Evolutionary conservation across 2,797 vertebrate species (phyloP), one percentile per base, ranked within the genome.

Genomic region (Hypotaenidia philippensis): DNA sequence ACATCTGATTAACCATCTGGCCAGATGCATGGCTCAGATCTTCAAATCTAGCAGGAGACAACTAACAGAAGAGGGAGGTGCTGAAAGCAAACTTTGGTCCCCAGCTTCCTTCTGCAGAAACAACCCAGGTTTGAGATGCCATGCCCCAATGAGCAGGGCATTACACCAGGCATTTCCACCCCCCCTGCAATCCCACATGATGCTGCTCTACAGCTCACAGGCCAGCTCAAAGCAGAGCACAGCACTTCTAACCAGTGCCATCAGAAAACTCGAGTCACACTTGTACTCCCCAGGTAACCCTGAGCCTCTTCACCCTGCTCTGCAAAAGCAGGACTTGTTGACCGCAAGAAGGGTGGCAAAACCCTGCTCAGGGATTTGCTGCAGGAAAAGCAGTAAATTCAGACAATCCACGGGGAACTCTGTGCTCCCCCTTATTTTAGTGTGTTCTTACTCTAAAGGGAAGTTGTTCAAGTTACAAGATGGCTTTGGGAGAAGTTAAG

Each of bases 231-330:
- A n/a, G 56, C 64, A 74, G 22, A 17, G 44, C 21, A 53, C 0
- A 4, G n/a, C 5, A 5, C 5, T 34, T 38, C 70, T 31, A 3
- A 70, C 52, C 15, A 79, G 45, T 6, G 2, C 27, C 60, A 64
- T 5, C 41, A 57, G 49, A 14, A 32, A 45, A 13, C 1, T 60
- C 11, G 78, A 26, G 29, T 22, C 4, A 1, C 53, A 25, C 5
- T 13, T 0, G 0, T 0, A 0, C 26, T 79, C 52, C 13, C 27
- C 3, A 0, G 17, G 34, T 49, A 41, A 41, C 10, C 38, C 50
- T 50, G 71, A 31, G 70, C 31, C 63, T 53, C 59, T 38, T 26
- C 55, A 32, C 6, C 15, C 29, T 0, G 0, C 61, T 55, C 61
- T 36, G 34, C 60, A 70, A 61, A 45, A 69, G 19, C 1, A 1